Evolutionary conservation across 2,888 invertebrate species (phyloP), one percentile per base, ranked within the genome.

Genomic region (Zaprionus lineosus): DNA sequence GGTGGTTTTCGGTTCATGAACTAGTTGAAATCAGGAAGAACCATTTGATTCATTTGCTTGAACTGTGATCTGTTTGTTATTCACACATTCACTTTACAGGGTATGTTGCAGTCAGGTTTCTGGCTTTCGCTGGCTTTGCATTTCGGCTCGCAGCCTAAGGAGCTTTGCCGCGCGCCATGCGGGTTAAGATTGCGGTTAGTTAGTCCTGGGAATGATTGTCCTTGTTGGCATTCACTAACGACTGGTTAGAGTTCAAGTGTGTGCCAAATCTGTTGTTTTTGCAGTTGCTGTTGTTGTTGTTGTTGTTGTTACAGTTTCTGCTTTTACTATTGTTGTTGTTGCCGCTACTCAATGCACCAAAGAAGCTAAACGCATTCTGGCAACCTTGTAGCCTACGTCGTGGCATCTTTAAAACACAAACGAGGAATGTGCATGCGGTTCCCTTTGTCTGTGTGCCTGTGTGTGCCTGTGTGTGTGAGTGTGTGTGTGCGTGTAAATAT

Each of bases 181-280:
- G 33, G 8, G 3, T 33, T 15, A 15, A 21, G 5, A 11, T 40
- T 28, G 18, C 16, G 16, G 5, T 34, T 8, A 8, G 6, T 24
- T 24, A 24, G 8, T 24, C 46, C 33, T 26, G 5, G 48, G 43
- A 48, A 44, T 50, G 43, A 21, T 34, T 53, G 71, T 46, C 70
- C 67, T 67, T 51, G 61, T 48, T 65, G 65, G 57, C 39, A 31
- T 48, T 34, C 44, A 65, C 65, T 67, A 72, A 72, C 73, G 53
- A 60, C 46, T 55, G 73, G 51, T 60, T 60, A 41, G 55, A 39
- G 34, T 47, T 39, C 19, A 47, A 67, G 60, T 55, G 55, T 55
- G 50, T 67, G 64, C 62, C 62, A 63, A 63, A 56, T 55, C 18
- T 15, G 29, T 61, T 50, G 24, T 39, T 51, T 6, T 51, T 36